Base-by-base conservation (phyloP, 2,888 invertebrate species). In the Sinhomidia bicolor region DNA sequence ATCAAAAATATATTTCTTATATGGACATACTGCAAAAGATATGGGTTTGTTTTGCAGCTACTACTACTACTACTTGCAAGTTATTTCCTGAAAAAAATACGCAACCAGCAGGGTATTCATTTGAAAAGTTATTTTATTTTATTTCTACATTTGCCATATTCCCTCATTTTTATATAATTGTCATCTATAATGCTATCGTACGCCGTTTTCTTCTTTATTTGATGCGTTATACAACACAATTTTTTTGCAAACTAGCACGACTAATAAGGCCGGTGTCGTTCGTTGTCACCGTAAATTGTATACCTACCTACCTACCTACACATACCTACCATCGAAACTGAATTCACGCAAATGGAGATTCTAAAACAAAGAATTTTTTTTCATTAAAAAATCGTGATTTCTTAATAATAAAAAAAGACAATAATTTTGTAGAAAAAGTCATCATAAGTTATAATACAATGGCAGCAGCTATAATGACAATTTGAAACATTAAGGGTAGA, bases 31-130 rank as follows among this genome's bases (percentile, higher is more conserved):
- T 29, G 20, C 41, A 41, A 60, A 60, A 14, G 1, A 36, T n/a
- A 71, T 26, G 32, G n/a, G 1, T 65, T 60, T 26, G n/a, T 9
- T 20, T 65, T 10, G 68, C 23, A 41, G n/a, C n/a, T n/a, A n/a
- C n/a, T n/a, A n/a, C n/a, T n/a, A n/a, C n/a, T n/a, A n/a, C n/a
- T n/a, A n/a, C n/a, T n/a, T n/a, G n/a, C n/a, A n/a, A 17, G 20
- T 41, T 41, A 47, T 74, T 74, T 74, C 74, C 74, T 44, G 74
- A 26, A 26, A 74, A 65, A n/a, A 36, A 60, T 26, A n/a, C n/a
- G 57, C 57, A 60, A 14, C 62, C 62, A 62, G 57, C 57, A 20
- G 4, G 9, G 51, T 7, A 51, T 57, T 2, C 17, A 47, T 14
- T 14, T 47, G 10, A 47, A n/a, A 47, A 47, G 10, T 10, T 2